Evolutionary conservation across 2,113 vertebrate genomes (phyloP).

Genomic region (Festucalex cinctus): DNA sequence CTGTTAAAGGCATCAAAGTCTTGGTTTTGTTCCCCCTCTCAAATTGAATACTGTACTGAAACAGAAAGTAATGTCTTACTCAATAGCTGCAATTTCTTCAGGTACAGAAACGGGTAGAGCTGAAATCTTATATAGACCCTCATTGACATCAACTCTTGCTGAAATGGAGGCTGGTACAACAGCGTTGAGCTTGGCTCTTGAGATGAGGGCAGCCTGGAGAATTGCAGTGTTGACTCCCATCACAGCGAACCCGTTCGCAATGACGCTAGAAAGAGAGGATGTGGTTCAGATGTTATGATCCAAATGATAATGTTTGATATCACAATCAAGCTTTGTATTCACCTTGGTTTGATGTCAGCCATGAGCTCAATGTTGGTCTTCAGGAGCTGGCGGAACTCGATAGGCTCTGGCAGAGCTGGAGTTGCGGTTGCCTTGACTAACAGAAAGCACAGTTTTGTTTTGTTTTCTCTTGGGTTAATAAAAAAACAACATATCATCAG

Average conservation of each 20-base stretch:
- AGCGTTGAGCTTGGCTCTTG: conserved; percentile 60
- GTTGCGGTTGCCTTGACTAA: conserved; percentile 51
- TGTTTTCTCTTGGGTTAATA: background rate
- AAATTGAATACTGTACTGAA: background rate
- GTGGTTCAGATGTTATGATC: background rate
- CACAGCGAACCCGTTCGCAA: conserved; percentile 65
- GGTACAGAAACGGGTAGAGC: conserved; percentile 65
- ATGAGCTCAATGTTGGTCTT: conserved; percentile 55
- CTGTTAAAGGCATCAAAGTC: conserved; percentile 48
- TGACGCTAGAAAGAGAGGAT: conserved; percentile 58
- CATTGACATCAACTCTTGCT: conserved; percentile 67
- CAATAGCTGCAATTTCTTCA: conserved; percentile 59
- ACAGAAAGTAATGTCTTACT: conserved; percentile 54
- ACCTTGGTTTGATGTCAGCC: conserved; percentile 70
- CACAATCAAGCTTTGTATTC: background rate
- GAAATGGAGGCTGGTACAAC: conserved; percentile 63
- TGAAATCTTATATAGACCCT: conserved; percentile 75
- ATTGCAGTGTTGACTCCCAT: conserved; percentile 79
- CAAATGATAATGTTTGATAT: rapidly evolving
- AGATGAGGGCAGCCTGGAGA: conserved; percentile 71
- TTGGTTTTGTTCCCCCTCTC: background rate
- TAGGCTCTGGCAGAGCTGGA: conserved; percentile 56
- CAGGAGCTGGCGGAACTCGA: conserved; percentile 48
- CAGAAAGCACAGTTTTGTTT: background rate
- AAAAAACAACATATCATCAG: background rate